Evolutionary conservation across 2,888 invertebrate genomes (phyloP).

Genomic region (Pterobdella sp.): DNA sequence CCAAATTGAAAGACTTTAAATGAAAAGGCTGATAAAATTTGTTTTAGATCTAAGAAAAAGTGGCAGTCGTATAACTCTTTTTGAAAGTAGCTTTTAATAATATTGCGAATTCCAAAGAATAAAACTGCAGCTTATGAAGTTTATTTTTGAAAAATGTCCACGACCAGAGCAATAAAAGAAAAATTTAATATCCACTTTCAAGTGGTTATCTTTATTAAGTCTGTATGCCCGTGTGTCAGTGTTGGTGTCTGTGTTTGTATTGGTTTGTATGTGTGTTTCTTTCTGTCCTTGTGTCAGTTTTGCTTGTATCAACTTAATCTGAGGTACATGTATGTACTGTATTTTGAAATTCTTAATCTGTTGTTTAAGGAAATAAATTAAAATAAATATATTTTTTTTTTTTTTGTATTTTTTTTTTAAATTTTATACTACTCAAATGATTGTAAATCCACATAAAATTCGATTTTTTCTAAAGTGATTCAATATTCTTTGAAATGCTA

Average conservation of each 20-base stretch:
- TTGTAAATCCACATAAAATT: too few relatives aligned
- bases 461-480: neutral
- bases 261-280: neutral
- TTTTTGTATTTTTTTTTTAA: neutral
- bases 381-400: neutral
- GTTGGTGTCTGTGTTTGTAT: constrained; percentile 2
- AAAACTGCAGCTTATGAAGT: neutral
- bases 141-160: neutral
- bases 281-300: constrained; percentile 6
- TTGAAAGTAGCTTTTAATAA: neutral
- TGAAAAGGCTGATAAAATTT: neutral
- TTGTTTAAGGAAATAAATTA: too few relatives aligned
- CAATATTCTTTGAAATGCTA: constrained; percentile 10
- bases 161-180: constrained; percentile 1
- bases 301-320: neutral
- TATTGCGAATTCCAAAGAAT: neutral
- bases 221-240: neutral
- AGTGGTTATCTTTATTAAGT: neutral
- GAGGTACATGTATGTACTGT: neutral
- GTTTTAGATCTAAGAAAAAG: neutral
- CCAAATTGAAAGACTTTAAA: neutral
- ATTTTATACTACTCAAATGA: too few relatives aligned
- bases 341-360: neutral
- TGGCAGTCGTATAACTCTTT: neutral
- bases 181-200: constrained; percentile 11